Evolutionary conservation across 2,113 vertebrate species (phyloP), one percentile per base, ranked within the genome.

Genomic region (Dipodomys merriami): DNA sequence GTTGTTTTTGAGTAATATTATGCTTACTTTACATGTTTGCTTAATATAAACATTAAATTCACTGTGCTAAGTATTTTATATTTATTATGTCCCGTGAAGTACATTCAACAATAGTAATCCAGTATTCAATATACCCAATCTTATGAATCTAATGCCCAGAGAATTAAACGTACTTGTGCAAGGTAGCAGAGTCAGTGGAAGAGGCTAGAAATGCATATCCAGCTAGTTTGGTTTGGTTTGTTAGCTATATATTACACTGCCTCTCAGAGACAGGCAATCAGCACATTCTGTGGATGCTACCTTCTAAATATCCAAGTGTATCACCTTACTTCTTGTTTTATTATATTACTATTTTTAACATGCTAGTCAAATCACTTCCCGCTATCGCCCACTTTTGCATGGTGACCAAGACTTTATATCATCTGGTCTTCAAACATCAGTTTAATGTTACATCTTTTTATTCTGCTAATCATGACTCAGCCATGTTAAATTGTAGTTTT

Each of bases 331-430:
- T 20, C 33, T 10, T 20, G 15, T 44, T 57, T 88, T 18, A 62
- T 95, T 71, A 68, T 29, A 83, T 53, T 69, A 46, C 71, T 22
- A 67, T 80, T 94, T 91, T 88, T 62, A 79, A 78, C 69, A 64
- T 29, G 77, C 82, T 46, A 64, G 67, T 67, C 39, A 83, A 44
- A 29, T 22, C 64, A 81, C 81, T 77, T 86, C 11, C 6, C 53
- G 62, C 12, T 60, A 77, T 77, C 1, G 49, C 49, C 49, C 49
- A 49, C 49, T 82, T 39, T 33, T 64, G 35, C 62, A 65, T 5
- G 12, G 39, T 20, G 49, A 25, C 29, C 15, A 72, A 73, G 29
- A 69, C 6, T 85, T 69, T 53, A 22, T 79, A 33, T 80, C 27
- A 18, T 62, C 57, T 30, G 6, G 30, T 83, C 25, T 83, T 15